Percentiles rank a stretch among this genome's conserved stretches.
phyloP scores from a whole-genome alignment of 2,797 vertebrate genomes.

The Lemur catta region DNA sequence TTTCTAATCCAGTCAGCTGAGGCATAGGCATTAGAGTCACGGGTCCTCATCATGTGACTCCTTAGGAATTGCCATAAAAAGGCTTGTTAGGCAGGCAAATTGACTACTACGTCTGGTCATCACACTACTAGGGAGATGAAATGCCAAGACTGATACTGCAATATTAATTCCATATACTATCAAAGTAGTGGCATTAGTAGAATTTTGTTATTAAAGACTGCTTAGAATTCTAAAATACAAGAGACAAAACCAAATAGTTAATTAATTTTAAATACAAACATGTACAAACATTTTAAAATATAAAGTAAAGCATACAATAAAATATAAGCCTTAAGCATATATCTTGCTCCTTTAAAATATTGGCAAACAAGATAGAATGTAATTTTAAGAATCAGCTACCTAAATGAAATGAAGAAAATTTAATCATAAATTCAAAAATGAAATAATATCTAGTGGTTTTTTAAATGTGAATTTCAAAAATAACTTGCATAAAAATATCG shows the following conservation, averaged over 20 bases:
- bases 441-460: background rate
- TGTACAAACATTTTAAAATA: background rate
- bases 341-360: background rate
- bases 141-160: background rate
- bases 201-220: background rate
- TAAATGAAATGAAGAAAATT: background rate
- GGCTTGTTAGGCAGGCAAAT: background rate
- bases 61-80: background rate
- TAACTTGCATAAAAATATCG: background rate
- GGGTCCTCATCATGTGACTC: background rate
- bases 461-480: background rate
- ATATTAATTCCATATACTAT: background rate
- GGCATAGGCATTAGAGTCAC: background rate
- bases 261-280: constrained; percentile 20
- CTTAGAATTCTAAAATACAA: background rate
- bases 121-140: background rate
- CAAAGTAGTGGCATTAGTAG: background rate
- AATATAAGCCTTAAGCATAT: background rate
- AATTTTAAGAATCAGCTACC: background rate
- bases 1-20: background rate
- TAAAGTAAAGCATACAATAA: background rate
- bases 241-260: background rate
- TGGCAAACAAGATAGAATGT: background rate
- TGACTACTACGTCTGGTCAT: background rate
- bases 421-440: background rate